phyloP scores from a whole-genome alignment of 2,113 vertebrate species.

The Syrrhaptes paradoxus region DNA sequence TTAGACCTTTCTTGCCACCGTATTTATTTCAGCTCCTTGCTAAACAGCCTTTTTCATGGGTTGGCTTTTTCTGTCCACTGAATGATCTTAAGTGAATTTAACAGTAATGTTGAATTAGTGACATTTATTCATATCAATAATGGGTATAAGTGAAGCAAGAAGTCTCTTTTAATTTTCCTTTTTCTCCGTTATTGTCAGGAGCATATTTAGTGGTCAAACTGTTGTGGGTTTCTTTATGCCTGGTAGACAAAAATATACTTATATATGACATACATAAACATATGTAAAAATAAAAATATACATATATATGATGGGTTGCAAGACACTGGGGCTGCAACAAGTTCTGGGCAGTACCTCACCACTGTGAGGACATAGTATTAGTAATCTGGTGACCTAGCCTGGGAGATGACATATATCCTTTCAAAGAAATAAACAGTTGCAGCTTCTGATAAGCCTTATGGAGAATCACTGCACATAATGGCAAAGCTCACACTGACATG shows the following conservation, averaged over 20 bases:
- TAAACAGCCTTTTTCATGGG: not conserved
- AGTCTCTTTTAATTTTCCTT: not conserved
- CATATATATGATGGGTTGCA: not conserved
- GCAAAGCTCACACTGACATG: not conserved
- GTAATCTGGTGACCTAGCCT: not conserved
- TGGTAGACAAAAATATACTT: not conserved
- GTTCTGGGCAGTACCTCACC: not conserved
- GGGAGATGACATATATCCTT: not conserved
- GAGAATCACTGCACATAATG: not conserved
- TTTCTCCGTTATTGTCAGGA: not conserved
- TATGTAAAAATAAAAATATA: not conserved
- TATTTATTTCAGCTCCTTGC: not conserved
- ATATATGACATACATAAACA: not conserved
- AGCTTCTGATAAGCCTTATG: not conserved
- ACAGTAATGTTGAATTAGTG: not conserved
- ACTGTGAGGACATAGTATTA: not conserved
- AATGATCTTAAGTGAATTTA: not conserved
- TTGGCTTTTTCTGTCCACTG: not conserved
- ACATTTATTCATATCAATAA: not conserved
- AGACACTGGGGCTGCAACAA: not conserved
- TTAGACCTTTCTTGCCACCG: not conserved
- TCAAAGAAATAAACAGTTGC: not conserved
- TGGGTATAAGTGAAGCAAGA: not conserved
- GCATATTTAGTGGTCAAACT: not conserved
- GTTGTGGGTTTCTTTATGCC: not conserved